Conservation (phyloP, 2,113 vertebrate genomes). For the Hystrix cristata region DNA sequence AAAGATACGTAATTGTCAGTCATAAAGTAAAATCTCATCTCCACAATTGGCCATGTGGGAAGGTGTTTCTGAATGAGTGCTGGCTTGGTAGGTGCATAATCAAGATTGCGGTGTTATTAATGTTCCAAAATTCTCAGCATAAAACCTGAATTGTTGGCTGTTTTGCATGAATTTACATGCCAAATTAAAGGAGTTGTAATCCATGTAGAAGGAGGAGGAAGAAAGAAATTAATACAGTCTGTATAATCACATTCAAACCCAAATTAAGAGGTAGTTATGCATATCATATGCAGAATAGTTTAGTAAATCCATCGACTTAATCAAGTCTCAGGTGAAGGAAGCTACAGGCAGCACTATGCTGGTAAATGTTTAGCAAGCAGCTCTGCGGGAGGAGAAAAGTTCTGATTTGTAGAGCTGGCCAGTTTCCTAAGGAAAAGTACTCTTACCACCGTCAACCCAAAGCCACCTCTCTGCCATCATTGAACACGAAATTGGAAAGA, state of each 20-base stretch:
- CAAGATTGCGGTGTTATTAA: constrained; percentile 57
- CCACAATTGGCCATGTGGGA: not conserved
- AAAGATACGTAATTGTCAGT: not conserved
- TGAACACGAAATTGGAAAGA: not conserved
- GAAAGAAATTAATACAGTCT: constrained; percentile 76
- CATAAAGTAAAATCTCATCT: not conserved
- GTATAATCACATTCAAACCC: constrained; percentile 76
- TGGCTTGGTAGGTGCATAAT: constrained; percentile 49
- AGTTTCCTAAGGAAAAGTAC: not conserved
- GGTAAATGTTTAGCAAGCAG: constrained; percentile 18
- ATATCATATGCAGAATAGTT: constrained; percentile 73
- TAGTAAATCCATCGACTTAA: constrained; percentile 70
- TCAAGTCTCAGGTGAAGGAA: constrained; percentile 68
- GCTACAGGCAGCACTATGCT: not conserved
- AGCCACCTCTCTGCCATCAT: not conserved
- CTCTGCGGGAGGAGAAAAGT: not conserved
- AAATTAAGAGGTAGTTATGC: constrained; percentile 78
- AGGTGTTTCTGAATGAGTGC: constrained; percentile 32
- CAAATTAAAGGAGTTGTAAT: constrained; percentile 73
- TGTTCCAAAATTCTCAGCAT: constrained; percentile 56
- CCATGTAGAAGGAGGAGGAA: constrained; percentile 15
- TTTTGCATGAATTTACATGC: constrained; percentile 79
- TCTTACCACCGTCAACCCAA: not conserved
- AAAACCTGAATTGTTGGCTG: constrained; percentile 65
- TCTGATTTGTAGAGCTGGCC: not conserved